These are phyloP conservation scores for Orthonevra nobilis DNA, from an alignment of 2,888 invertebrate genomes.

Conservation along the genomic window DNA sequence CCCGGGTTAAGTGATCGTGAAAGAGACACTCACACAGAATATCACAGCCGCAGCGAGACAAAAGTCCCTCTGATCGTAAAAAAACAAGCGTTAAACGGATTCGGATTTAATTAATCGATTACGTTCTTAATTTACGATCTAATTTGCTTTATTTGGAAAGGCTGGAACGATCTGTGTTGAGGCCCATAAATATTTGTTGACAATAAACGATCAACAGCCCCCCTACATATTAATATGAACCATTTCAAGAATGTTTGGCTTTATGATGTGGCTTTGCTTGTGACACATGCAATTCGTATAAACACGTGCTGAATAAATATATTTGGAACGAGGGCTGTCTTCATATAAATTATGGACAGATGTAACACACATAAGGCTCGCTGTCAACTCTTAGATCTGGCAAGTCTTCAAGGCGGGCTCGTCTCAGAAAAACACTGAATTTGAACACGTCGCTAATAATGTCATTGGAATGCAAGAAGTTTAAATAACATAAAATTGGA, in stretches of 20 bases:
- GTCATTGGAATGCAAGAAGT: no score
- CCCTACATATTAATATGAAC: no score
- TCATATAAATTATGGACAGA: no score
- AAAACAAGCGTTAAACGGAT: slow-evolving; percentile 21
- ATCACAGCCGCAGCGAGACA: background rate
- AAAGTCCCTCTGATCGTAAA: slow-evolving; percentile 12
- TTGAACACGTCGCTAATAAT: no score
- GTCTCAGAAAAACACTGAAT: no score
- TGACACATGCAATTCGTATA: background rate
- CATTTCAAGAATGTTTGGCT: background rate
- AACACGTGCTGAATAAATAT: slow-evolving; percentile 1
- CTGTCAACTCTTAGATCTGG: no score
- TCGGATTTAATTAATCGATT: slow-evolving; percentile 59
- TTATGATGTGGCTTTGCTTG: background rate
- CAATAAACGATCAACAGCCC: slow-evolving; percentile 34
- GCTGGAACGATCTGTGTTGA: slow-evolving; percentile 10
- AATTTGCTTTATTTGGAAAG: slow-evolving; percentile 44
- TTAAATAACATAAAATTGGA: no score
- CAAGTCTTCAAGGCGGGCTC: no score
- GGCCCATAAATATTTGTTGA: slow-evolving; percentile 32
- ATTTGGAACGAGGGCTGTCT: no score
- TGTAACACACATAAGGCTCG: no score
- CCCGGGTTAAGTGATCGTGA: slow-evolving; percentile 32
- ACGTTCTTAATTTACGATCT: slow-evolving; percentile 37
- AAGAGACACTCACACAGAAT: slow-evolving; percentile 36